Base-by-base conservation (phyloP, 2,888 invertebrate genomes). In the Tetragonula carbonaria region DNA sequence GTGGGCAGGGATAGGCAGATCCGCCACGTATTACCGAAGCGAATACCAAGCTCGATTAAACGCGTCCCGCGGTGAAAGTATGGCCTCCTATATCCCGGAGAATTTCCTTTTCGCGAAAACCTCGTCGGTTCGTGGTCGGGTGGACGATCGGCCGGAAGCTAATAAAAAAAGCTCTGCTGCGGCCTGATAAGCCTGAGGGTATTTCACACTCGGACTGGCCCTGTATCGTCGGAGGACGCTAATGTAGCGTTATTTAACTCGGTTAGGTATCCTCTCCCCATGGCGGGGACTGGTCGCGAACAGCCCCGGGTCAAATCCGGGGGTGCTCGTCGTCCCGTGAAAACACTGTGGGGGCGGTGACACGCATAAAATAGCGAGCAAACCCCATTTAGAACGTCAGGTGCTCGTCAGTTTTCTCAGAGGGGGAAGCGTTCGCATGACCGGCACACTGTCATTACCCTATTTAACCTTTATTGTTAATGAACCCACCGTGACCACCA, bases 231-330 rank as follows among this genome's bases (percentile, higher is more conserved):
- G 84, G 85, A 92, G 93, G 92, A 92, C 93, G 94, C 92, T 92
- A 92, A 94, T 93, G 93, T 94, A 93, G 93, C 93, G 93, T 94
- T 94, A 94, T 94, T 94, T 94, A 94, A 94, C 94, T 94, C 92
- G 92, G 93, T 94, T 94, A 94, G 90, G 79, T 78, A 87, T 84
- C 82, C 88, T 85, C 88, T 85, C 84, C 86, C 90, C 76, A 78
- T 63, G 72, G 72, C 84, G 33, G 79, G 65, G 71, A 53, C 59
- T 66, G 38, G 45, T 85, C 77, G 82, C 83, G 79, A 81, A 73
- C 80, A 82, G 78, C 80, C 86, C 85, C 84, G 78, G 71, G 81
- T 86, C 86, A 62, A 87, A 91, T 88, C 89, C 88, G 88, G 91
- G 92, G 93, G 92, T 94, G 94, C 87, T 93, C 93, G 91, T 21